A percentile compares a stretch with the other conserved stretches of the same genome.
phyloP scores from a whole-genome alignment of 53 echinoderm and acorn worm species.

The Temnopleurus reevesii region DNA sequence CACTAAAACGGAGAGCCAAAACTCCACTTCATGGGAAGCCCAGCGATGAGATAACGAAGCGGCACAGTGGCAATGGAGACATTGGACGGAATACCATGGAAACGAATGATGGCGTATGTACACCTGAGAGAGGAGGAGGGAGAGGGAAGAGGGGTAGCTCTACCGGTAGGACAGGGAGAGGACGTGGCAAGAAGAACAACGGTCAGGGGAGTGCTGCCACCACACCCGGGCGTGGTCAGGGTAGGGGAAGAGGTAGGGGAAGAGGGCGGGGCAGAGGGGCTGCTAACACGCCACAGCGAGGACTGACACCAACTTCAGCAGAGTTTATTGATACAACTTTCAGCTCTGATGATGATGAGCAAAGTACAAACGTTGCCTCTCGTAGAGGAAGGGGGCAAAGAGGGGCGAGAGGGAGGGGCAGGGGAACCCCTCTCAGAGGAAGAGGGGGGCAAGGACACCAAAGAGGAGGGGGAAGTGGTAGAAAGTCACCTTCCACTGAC shows the following conservation, averaged over 20 bases:
- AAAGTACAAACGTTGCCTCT: too few relatives aligned
- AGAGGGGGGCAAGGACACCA: neutral
- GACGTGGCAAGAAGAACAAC: neutral
- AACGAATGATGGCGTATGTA: neutral
- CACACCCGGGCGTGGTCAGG: neutral
- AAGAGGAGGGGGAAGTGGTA: neutral
- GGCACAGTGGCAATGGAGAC: neutral
- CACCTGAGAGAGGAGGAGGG: conserved; percentile 9
- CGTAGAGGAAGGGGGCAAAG: conserved; percentile 7
- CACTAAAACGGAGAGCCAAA: conserved; percentile 12
- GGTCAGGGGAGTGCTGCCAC: neutral
- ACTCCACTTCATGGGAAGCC: neutral
- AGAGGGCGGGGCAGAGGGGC: conserved; percentile 11
- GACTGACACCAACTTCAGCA: neutral
- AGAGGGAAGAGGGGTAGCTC: conserved; percentile 12
- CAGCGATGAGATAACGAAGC: neutral
- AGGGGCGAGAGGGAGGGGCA: conserved; percentile 18
- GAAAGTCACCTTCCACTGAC: neutral
- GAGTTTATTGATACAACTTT: neutral
- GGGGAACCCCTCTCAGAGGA: neutral
- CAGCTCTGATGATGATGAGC: neutral
- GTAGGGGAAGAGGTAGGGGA: conserved; percentile 1
- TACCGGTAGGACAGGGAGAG: neutral
- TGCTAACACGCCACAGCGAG: neutral
- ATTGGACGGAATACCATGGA: neutral